Evolutionary conservation across 2,113 vertebrate genomes (phyloP).

Genomic region (Myiagra hebetior): DNA sequence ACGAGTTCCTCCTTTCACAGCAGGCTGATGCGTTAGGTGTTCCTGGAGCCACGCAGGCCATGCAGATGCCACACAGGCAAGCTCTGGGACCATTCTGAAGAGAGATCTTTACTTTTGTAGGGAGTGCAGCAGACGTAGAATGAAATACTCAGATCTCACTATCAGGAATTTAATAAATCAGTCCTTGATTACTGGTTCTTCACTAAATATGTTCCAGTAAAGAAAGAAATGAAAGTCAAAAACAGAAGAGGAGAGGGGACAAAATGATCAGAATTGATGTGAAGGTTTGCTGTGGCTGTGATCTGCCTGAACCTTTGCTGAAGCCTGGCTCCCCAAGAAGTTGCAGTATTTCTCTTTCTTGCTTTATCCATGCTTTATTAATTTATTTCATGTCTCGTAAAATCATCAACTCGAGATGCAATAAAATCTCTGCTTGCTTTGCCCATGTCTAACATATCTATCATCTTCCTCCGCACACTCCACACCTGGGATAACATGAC

Average conservation of each 20-base stretch:
- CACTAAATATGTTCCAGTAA: not conserved
- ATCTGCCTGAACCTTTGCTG: not conserved
- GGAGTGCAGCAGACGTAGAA: not conserved
- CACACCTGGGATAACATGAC: not conserved
- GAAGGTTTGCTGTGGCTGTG: not conserved
- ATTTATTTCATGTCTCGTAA: not conserved
- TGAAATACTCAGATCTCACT: not conserved
- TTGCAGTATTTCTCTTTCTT: not conserved
- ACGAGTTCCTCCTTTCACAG: not conserved
- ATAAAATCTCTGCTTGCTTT: conserved; percentile 9
- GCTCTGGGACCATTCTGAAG: not conserved
- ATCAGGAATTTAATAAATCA: not conserved
- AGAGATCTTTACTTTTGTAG: not conserved
- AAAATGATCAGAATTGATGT: not conserved
- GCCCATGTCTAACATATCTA: not conserved
- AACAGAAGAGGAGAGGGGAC: not conserved
- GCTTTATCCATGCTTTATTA: not conserved
- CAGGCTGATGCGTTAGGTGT: not conserved
- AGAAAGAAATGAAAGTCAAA: not conserved
- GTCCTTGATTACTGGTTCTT: not conserved
- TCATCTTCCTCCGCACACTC: not conserved
- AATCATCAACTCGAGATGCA: not conserved
- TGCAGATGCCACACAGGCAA: not conserved
- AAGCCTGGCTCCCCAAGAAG: not conserved
- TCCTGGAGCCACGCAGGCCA: not conserved